Conservation (phyloP, 2,888 invertebrate genomes). For the Erebia ligea region DNA sequence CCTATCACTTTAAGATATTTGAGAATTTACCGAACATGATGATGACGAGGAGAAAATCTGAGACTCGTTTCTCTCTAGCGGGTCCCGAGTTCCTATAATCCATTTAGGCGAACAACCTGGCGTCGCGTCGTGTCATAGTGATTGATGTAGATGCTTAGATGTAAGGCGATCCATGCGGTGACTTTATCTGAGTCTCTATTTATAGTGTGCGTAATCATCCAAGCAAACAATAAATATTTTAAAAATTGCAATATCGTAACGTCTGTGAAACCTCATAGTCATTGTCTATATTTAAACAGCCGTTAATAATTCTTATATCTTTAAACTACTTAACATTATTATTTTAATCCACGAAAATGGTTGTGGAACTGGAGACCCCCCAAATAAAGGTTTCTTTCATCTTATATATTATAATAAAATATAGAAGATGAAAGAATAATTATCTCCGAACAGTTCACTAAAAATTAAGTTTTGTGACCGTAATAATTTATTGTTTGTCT, state of each 20-base stretch:
- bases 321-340: too few species aligned
- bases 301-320: too few species aligned
- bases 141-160: slow-evolving; percentile 18
- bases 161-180: slow-evolving; percentile 2
- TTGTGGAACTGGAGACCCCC: too few species aligned
- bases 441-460: too few species aligned
- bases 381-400: too few species aligned
- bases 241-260: not conserved
- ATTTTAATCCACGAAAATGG: too few species aligned
- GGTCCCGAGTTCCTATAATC: slow-evolving; percentile 20
- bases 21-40: slow-evolving; percentile 10
- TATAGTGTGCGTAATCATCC: too few species aligned
- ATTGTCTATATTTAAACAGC: not conserved
- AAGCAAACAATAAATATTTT: not conserved
- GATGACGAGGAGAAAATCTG: slow-evolving; percentile 17
- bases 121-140: slow-evolving; percentile 22
- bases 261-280: not conserved
- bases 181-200: slow-evolving; percentile 6
- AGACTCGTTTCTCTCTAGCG: slow-evolving; percentile 12
- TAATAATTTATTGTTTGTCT: not conserved
- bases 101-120: slow-evolving; percentile 25
- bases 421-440: too few species aligned
- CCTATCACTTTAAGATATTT: slow-evolving; percentile 17
- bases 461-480: too few species aligned
- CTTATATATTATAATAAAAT: too few species aligned